These are phyloP conservation scores for Benthosema pterotum DNA, from an alignment of 2,797 vertebrate species.

Conservation along the genomic window DNA sequence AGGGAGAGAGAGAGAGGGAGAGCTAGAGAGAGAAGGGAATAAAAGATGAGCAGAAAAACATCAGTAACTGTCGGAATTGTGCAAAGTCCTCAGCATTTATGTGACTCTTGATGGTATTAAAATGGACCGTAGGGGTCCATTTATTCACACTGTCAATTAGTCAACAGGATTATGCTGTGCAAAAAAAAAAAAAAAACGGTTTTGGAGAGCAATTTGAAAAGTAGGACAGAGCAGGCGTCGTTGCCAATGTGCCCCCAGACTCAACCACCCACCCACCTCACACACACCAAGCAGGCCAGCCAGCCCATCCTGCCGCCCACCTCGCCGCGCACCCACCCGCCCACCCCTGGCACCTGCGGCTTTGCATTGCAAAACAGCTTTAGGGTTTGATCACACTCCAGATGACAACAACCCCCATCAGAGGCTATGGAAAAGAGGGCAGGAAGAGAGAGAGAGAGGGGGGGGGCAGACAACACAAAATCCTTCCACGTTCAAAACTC, in stretches of 20 bases:
- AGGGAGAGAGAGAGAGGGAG: constrained; percentile 3
- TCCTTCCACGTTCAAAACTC: constrained; percentile 37
- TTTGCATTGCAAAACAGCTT: constrained; percentile 5
- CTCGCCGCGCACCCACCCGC: constrained; percentile 1
- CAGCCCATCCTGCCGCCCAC: constrained; percentile 13
- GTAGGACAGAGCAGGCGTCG: constrained; percentile 59
- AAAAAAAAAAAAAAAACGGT: too few species aligned
- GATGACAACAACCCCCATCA: constrained; percentile 38
- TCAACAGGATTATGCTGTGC: neutral
- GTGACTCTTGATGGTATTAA: too few species aligned
- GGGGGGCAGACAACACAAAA: constrained; percentile 24
- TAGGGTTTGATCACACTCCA: neutral
- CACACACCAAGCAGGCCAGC: neutral
- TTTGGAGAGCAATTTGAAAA: constrained; percentile 63
- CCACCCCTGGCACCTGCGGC: constrained; percentile 23
- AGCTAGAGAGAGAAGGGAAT: neutral
- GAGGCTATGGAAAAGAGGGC: constrained; percentile 16
- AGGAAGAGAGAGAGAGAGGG: constrained; percentile 17
- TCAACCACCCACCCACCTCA: constrained; percentile 18
- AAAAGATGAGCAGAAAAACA: neutral
- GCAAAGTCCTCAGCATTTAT: too few species aligned
- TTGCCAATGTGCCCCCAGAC: constrained; percentile 32
- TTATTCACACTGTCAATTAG: too few species aligned
- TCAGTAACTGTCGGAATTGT: neutral
- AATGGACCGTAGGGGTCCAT: too few species aligned